Conservation (phyloP, 1,140 invertebrate genomes). For the Aphaenogaster ashmeadi region DNA sequence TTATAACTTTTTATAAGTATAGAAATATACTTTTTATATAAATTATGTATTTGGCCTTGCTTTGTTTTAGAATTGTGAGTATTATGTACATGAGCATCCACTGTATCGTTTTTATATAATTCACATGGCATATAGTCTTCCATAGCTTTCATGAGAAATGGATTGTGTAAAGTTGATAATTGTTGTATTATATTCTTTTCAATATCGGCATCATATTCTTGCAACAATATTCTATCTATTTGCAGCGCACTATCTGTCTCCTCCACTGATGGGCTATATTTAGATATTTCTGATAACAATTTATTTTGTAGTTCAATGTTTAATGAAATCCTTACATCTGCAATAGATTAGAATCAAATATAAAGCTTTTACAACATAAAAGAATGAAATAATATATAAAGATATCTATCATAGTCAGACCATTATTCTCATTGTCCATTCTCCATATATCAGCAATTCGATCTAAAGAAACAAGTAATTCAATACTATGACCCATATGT, state of each 20-base stretch:
- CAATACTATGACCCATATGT: constrained; percentile 84
- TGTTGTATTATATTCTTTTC: constrained; percentile 80
- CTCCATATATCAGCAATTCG: constrained; percentile 84
- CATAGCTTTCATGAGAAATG: constrained; percentile 85
- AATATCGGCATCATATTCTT: constrained; percentile 71
- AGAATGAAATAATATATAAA: constrained; percentile 18
- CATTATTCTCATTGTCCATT: constrained; percentile 45
- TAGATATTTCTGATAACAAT: constrained; percentile 79
- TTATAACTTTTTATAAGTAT: background rate
- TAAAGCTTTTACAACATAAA: constrained; percentile 22
- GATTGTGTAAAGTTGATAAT: constrained; percentile 82
- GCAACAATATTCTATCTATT: constrained; percentile 57
- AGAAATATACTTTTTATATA: constrained; percentile 63
- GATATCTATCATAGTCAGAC: constrained; percentile 14
- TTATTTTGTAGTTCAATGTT: constrained; percentile 80
- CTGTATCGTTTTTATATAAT: constrained; percentile 67
- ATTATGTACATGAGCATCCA: constrained; percentile 67
- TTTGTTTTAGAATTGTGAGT: background rate
- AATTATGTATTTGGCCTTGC: constrained; percentile 32
- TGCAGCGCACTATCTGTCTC: constrained; percentile 60
- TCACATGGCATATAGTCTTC: constrained; percentile 79
- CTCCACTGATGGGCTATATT: constrained; percentile 73
- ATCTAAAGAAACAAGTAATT: constrained; percentile 83
- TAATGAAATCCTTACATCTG: constrained; percentile 79
- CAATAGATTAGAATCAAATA: constrained; percentile 55